Evolutionary conservation across 2,888 invertebrate genomes (phyloP).

Genomic region (Rhamphomyia laevipes): DNA sequence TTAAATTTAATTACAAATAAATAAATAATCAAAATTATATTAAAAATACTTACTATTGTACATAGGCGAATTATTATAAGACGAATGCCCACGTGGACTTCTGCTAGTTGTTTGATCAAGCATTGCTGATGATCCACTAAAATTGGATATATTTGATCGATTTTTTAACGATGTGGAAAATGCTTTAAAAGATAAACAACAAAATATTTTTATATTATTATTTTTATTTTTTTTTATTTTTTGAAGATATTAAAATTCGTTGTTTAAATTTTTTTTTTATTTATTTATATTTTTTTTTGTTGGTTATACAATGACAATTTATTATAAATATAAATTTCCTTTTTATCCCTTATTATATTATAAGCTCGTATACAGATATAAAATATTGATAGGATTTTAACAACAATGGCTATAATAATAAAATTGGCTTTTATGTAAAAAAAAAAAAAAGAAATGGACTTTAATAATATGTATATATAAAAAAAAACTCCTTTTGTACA

Average conservation of each 20-base stretch:
- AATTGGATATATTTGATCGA: slow-evolving; percentile 12
- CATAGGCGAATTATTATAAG: slow-evolving; percentile 15
- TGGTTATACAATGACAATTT: background rate
- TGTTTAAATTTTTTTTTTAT: slow-evolving; percentile 1
- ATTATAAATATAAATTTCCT: background rate
- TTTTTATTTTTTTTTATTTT: too few relatives aligned
- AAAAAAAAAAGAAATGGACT: too few relatives aligned
- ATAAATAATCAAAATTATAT: too few relatives aligned
- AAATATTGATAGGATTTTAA: too few relatives aligned
- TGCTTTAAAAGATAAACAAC: slow-evolving; percentile 14
- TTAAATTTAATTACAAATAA: too few relatives aligned
- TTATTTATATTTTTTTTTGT: background rate
- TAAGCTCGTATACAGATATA: background rate
- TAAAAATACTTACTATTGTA: slow-evolving; percentile 18
- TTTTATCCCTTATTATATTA: background rate
- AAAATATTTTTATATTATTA: background rate
- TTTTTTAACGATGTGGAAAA: slow-evolving; percentile 18
- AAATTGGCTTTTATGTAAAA: too few relatives aligned
- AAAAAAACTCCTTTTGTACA: too few relatives aligned
- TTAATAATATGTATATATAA: too few relatives aligned
- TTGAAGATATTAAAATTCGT: background rate
- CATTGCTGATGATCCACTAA: slow-evolving; percentile 9
- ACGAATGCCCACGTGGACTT: slow-evolving; percentile 10
- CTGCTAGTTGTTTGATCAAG: slow-evolving; percentile 7
- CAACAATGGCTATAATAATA: too few relatives aligned